These are phyloP conservation scores for Brachyptera risi DNA, from an alignment of 2,888 invertebrate genomes.

Conservation along the genomic window DNA sequence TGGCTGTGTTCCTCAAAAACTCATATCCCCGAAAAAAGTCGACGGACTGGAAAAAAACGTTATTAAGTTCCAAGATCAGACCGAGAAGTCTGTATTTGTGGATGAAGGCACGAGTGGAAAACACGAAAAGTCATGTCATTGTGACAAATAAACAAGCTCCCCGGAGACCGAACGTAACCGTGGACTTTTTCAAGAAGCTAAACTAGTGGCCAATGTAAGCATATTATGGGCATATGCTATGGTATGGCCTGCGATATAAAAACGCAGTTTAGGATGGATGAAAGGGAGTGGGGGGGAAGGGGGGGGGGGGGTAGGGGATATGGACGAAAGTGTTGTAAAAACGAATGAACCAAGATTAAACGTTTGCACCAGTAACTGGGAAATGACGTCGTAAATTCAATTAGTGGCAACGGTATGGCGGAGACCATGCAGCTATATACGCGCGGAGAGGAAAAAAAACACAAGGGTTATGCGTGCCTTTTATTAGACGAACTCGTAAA, in stretches of 20 bases:
- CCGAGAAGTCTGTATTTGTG: slow-evolving; percentile 19
- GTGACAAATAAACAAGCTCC: slow-evolving; percentile 23
- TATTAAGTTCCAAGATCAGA: slow-evolving; percentile 16
- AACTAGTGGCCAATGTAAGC: slow-evolving; percentile 23
- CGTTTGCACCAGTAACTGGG: slow-evolving; percentile 18
- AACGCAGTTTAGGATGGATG: background rate
- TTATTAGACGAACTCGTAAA: background rate
- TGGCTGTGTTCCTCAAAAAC: too few species aligned
- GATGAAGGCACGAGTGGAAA: background rate
- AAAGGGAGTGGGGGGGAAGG: background rate
- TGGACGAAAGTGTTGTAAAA: slow-evolving; percentile 25
- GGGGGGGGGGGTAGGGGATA: slow-evolving; percentile 14
- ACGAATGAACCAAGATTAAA: slow-evolving; percentile 27
- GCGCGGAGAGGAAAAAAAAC: background rate
- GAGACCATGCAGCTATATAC: background rate
- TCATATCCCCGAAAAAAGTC: too few species aligned
- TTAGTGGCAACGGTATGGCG: slow-evolving; percentile 24
- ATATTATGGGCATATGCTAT: background rate
- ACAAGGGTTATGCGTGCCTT: background rate
- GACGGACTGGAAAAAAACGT: too few species aligned
- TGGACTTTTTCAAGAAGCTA: slow-evolving; percentile 22
- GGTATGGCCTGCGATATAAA: background rate
- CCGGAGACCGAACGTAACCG: slow-evolving; percentile 20
- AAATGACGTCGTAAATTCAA: slow-evolving; percentile 29
- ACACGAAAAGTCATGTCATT: slow-evolving; percentile 13